These are phyloP conservation scores for Heteromurus nitidus DNA, from an alignment of 2,888 invertebrate species.

Conservation along the genomic window DNA sequence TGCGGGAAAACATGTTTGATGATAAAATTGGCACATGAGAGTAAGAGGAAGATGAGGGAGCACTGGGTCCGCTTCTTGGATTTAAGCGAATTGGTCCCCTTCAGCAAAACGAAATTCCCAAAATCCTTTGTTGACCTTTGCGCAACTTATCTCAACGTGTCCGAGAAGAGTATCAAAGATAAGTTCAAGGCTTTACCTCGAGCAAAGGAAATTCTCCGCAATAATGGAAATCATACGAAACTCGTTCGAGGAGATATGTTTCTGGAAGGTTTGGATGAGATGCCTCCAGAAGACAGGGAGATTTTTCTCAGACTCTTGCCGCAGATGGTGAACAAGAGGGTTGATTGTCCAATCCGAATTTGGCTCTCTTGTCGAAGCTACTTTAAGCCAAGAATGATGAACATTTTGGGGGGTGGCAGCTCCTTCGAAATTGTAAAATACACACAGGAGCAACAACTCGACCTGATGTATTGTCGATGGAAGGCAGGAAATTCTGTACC, in stretches of 20 bases:
- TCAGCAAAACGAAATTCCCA: background rate
- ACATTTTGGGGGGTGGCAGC: background rate
- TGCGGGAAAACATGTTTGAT: constrained; percentile 27
- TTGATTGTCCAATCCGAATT: constrained; percentile 31
- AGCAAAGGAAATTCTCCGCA: constrained; percentile 13
- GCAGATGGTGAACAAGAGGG: background rate
- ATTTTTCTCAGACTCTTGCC: constrained; percentile 13
- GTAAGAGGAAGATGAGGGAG: background rate
- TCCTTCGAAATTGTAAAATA: background rate
- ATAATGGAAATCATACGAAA: background rate
- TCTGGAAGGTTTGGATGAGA: constrained; percentile 39
- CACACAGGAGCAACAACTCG: background rate
- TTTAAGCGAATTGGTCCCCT: background rate
- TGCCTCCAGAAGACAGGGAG: background rate
- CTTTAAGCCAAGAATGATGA: background rate
- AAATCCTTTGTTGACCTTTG: background rate
- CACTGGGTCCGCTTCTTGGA: constrained; percentile 35
- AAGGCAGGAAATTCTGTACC: background rate
- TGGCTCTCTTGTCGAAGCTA: constrained; percentile 20
- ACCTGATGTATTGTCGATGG: constrained; percentile 12
- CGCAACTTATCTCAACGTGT: background rate
- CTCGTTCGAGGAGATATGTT: constrained; percentile 30
- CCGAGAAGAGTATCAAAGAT: background rate
- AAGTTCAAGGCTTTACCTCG: background rate
- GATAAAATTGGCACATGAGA: background rate